Evolutionary conservation across 2,113 vertebrate species (phyloP).

Genomic region (Nansenia antarctica): DNA sequence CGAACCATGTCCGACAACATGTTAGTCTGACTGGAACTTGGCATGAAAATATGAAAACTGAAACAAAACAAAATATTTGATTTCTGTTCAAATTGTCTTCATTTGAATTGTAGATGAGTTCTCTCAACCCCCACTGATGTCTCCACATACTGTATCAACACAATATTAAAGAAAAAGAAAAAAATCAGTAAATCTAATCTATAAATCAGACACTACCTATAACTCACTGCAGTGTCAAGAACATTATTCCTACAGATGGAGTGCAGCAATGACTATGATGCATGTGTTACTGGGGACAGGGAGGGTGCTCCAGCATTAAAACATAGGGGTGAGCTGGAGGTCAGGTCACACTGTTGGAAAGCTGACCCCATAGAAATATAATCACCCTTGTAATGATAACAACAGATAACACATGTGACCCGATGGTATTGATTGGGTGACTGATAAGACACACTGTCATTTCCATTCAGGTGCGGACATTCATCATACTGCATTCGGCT

Average conservation of each 20-base stretch:
- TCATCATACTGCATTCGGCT: too few relatives aligned
- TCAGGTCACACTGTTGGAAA: not conserved
- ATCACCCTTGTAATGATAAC: not conserved
- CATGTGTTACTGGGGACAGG: constrained; percentile 2
- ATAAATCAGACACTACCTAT: not conserved
- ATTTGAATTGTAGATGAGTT: too few relatives aligned
- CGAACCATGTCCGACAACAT: too few relatives aligned
- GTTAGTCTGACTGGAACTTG: too few relatives aligned
- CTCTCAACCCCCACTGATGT: too few relatives aligned
- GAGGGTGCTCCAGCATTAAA: constrained; percentile 17
- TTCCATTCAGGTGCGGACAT: constrained; percentile 5
- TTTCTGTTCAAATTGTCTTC: too few relatives aligned
- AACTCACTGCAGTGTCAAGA: not conserved
- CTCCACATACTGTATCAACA: too few relatives aligned
- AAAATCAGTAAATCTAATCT: too few relatives aligned
- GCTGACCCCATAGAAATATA: constrained; percentile 9
- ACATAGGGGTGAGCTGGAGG: constrained; percentile 14
- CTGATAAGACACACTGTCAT: constrained; percentile 20
- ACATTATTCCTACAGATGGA: constrained; percentile 10
- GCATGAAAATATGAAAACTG: too few relatives aligned
- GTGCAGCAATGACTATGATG: not conserved
- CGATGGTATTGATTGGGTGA: constrained; percentile 38
- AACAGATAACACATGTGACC: constrained; percentile 14
- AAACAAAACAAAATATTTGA: too few relatives aligned
- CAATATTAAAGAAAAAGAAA: too few relatives aligned